These are phyloP conservation scores for Lysiphlebus fabarum DNA, from an alignment of 1,140 invertebrate genomes.

Conservation along the genomic window DNA sequence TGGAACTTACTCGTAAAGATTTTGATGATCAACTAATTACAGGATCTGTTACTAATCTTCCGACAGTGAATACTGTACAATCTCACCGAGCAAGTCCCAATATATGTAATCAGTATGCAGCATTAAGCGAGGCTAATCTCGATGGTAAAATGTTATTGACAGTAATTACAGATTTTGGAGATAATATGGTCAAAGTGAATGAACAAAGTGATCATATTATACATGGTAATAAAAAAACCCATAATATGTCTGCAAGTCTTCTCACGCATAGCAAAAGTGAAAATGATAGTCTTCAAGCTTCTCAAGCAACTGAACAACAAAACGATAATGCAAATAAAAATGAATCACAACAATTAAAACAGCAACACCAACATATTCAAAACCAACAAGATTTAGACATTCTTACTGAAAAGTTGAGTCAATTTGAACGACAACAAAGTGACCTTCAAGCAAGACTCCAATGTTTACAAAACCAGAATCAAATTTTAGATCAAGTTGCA, in stretches of 20 bases:
- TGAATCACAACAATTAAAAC: slow-evolving; percentile 27
- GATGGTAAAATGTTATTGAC: slow-evolving; percentile 45
- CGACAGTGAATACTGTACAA: slow-evolving; percentile 30
- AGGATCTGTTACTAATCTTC: slow-evolving; percentile 48
- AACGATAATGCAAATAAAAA: slow-evolving; percentile 33
- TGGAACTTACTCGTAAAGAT: slow-evolving; percentile 50
- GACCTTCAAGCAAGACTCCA: slow-evolving; percentile 50
- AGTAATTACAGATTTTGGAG: slow-evolving; percentile 46
- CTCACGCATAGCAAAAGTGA: slow-evolving; percentile 45
- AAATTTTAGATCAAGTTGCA: slow-evolving; percentile 51
- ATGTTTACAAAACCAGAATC: slow-evolving; percentile 51
- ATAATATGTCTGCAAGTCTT: slow-evolving; percentile 30
- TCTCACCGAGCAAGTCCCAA: slow-evolving; percentile 49
- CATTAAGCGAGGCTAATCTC: slow-evolving; percentile 45
- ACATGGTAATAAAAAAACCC: slow-evolving; percentile 50
- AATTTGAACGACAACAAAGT: slow-evolving; percentile 50
- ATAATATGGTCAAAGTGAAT: slow-evolving; percentile 35
- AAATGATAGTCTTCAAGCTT: slow-evolving; percentile 36
- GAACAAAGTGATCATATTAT: slow-evolving; percentile 52
- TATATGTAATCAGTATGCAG: slow-evolving; percentile 48
- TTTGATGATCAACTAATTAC: slow-evolving; percentile 51
- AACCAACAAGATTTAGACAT: slow-evolving; percentile 50
- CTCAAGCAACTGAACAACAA: slow-evolving; percentile 28
- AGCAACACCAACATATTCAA: slow-evolving; percentile 38
- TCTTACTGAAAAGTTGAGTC: slow-evolving; percentile 48